Evolutionary conservation across 2,888 invertebrate species (phyloP), one percentile per base, ranked within the genome.

Genomic region (Morpho achilles): DNA sequence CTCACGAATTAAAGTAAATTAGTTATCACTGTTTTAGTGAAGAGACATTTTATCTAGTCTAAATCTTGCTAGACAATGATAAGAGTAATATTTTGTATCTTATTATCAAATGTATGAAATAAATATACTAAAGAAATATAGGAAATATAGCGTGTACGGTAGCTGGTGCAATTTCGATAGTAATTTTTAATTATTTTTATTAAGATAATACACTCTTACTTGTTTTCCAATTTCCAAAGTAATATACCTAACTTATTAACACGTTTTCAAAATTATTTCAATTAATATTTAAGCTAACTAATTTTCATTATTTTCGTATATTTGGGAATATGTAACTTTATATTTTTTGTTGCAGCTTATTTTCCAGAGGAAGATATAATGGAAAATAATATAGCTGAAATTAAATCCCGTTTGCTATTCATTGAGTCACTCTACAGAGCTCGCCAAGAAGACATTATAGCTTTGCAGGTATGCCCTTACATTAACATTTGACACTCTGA

Each of bases 311-410:
- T 32, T 32, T 32, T 32, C 32, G 3, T 43, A 9, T 43, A 9
- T 9, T 40, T 7, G 9, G 6, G n/a, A 8, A 8, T 16, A 2
- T 32, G 23, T 39, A 40, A 10, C 10, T 6, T 23, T n/a, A 49
- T 10, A 49, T 7, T 48, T 54, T 63, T 65, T 50, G 60, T 54
- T 56, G 7, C 71, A 78, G 74, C 91, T 91, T 94, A 93, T 80
- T 77, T 94, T 71, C 92, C 91, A 65, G 92, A 93, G 63, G 94
- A 95, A 76, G 93, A 93, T 66, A 83, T 92, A 65, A 82, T 95
- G 72, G 93, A 94, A 63, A 93, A 94, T 76, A 91, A 94, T 51
- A 86, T 96, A 66, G 95, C 95, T 5, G 95, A 96, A 70, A 91
- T 96, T 70, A 94, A 96, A 73, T 94, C 95, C 60, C 53, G 62